phyloP scores from a whole-genome alignment of 2,797 vertebrate genomes.

The Delichon dasypus region DNA sequence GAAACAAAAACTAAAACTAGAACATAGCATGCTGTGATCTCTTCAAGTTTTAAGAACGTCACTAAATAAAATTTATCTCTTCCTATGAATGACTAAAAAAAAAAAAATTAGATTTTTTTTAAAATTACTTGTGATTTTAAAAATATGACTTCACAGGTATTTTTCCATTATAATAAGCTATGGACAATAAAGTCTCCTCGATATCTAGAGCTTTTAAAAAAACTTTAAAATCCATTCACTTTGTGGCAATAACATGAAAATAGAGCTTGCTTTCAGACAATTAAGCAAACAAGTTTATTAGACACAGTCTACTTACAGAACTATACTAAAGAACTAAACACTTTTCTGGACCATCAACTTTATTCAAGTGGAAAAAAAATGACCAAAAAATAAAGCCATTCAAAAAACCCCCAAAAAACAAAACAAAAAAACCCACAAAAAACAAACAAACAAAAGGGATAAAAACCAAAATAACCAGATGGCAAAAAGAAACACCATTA shows the following conservation, averaged over 20 bases:
- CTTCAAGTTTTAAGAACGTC: background rate
- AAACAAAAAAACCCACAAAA: no score
- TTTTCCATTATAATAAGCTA: background rate
- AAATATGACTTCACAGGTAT: background rate
- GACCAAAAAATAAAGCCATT: background rate
- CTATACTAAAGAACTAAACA: background rate
- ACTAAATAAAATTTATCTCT: background rate
- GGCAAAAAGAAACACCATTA: background rate
- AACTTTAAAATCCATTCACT: background rate
- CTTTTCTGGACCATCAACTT: background rate
- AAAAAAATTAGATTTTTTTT: background rate
- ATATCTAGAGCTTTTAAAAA: background rate
- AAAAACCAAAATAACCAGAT: background rate
- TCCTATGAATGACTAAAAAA: background rate
- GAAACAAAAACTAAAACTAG: background rate
- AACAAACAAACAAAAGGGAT: background rate
- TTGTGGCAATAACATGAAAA: background rate
- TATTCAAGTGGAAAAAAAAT: background rate
- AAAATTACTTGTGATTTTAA: background rate
- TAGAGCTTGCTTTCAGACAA: background rate
- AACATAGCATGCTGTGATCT: rapidly evolving
- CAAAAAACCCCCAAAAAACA: no score
- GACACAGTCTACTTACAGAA: background rate
- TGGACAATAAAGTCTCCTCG: background rate
- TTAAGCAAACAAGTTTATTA: background rate